These are phyloP conservation scores for Corythornis leucogaster DNA, from an alignment of 2,797 vertebrate species.

Conservation along the genomic window DNA sequence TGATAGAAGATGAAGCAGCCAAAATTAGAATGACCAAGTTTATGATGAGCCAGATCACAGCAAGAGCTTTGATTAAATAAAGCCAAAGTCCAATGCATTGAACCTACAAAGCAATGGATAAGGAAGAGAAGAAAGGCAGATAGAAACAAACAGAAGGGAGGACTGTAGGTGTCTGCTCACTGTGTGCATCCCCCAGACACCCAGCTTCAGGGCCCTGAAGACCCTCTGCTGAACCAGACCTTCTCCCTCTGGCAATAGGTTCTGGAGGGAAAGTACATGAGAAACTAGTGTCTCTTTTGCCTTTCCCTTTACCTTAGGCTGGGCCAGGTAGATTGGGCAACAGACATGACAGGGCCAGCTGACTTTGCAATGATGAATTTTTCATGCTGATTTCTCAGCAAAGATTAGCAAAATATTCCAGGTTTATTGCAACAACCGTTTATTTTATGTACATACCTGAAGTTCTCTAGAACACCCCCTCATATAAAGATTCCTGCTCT, in stretches of 20 bases:
- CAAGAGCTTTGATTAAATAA: background rate
- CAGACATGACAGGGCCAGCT: background rate
- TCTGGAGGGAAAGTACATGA: background rate
- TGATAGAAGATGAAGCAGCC: background rate
- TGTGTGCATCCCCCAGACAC: background rate
- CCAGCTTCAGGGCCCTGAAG: background rate
- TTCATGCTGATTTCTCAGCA: constrained; percentile 35
- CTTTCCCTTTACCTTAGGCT: background rate
- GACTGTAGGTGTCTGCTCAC: background rate
- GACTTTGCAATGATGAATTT: constrained; percentile 27
- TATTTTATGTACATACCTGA: constrained; percentile 50
- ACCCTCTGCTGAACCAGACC: background rate
- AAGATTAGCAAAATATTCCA: constrained; percentile 58
- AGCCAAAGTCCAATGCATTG: background rate
- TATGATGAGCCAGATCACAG: background rate
- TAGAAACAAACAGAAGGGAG: background rate
- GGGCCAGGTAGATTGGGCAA: constrained; percentile 42
- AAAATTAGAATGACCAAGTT: background rate
- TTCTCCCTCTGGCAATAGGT: background rate
- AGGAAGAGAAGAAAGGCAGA: background rate
- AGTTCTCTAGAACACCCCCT: background rate
- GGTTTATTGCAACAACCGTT: constrained; percentile 30
- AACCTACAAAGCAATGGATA: background rate
- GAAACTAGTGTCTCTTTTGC: background rate
- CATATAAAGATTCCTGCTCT: background rate